A percentile compares a stretch with the other conserved stretches of the same genome.
Conservation (phyloP, 2,113 vertebrate species). For the Trogon melanurus region DNA sequence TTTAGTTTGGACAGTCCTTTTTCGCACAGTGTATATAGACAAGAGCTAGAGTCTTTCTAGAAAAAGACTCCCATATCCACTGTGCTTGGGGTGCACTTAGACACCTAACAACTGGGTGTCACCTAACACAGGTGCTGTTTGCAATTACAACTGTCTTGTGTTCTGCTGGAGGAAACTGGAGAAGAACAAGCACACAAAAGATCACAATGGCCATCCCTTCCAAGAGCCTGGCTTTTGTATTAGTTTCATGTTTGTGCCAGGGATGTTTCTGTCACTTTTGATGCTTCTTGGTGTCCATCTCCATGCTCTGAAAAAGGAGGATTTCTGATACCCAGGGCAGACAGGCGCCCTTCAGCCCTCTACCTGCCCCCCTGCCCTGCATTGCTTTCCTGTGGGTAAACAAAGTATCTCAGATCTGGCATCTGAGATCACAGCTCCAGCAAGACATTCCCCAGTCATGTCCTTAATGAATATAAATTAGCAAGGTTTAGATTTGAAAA, state of each 20-base stretch:
- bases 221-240: neutral
- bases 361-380: neutral
- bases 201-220: neutral
- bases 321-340: neutral
- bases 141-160: fast-evolving
- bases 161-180: neutral
- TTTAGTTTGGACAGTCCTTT: neutral
- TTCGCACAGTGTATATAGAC: fast-evolving
- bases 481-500: neutral
- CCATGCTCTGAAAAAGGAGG: neutral
- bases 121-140: neutral
- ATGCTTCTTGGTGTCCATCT: neutral
- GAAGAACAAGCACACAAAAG: neutral
- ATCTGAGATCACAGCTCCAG: neutral
- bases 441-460: neutral
- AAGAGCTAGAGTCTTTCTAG: neutral
- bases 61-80: neutral
- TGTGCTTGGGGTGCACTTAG: neutral
- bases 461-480: neutral
- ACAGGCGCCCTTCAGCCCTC: neutral
- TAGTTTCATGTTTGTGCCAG: neutral
- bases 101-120: neutral
- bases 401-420: neutral
- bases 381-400: fast-evolving
- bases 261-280: neutral